These are phyloP conservation scores for Drosophila leonis DNA, from an alignment of 2,888 invertebrate species.

Conservation along the genomic window DNA sequence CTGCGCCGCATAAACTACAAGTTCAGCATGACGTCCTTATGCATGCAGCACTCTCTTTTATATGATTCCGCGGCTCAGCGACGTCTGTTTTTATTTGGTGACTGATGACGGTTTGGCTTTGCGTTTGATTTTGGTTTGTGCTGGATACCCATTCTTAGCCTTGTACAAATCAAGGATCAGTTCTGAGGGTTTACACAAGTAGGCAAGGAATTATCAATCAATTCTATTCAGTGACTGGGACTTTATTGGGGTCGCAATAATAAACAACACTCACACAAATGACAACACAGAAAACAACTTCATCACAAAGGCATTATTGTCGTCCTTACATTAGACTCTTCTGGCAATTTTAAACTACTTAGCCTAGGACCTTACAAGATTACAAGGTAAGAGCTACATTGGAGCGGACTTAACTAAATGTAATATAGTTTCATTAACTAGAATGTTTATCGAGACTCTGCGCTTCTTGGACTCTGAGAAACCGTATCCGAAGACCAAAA, in stretches of 20 bases:
- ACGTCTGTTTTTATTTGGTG: conserved; percentile 59
- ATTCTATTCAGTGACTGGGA: background rate
- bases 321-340: too few relatives aligned
- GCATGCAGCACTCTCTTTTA: conserved; percentile 50
- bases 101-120: conserved; percentile 72
- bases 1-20: conserved; percentile 25
- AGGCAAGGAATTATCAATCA: conserved; percentile 51
- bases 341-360: background rate
- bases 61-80: conserved; percentile 25
- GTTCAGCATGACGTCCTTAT: conserved; percentile 46
- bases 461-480: background rate
- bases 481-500: background rate
- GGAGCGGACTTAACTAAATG: background rate
- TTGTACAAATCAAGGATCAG: conserved; percentile 63
- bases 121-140: conserved; percentile 10
- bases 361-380: background rate
- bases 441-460: background rate
- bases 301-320: background rate
- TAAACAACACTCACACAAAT: background rate
- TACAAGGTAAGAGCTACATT: background rate
- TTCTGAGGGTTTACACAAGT: conserved; percentile 21
- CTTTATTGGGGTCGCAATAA: background rate
- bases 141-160: background rate
- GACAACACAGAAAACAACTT: background rate
- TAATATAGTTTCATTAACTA: background rate